Base-by-base conservation (phyloP, 2,888 invertebrate genomes). In the Brachycybe producta region DNA sequence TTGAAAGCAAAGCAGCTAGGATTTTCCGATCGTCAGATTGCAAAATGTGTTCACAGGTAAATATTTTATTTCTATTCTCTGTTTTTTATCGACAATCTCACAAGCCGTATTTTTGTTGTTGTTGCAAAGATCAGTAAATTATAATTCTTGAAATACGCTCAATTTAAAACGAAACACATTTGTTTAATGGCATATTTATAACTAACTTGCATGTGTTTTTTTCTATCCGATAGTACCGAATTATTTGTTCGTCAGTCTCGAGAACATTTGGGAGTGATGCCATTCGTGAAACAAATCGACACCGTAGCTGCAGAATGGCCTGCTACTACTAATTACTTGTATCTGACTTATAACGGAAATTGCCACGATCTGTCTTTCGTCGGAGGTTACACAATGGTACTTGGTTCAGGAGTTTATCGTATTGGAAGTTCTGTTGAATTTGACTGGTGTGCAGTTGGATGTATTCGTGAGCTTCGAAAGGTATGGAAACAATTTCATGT, bases 281-380 rank as follows among this genome's bases (percentile, higher is more conserved):
- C 94, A 0, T 84, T 75, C 64, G 88, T 97, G 0, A 97, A 97
- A 68, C 91, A 94, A 73, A 97, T 99, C 57, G 97, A 98, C 67
- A 98, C 97, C 0, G 95, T 98, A 3, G 95, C 98, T 34, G 98
- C 95, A 0, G 98, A 99, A 69, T 99, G 95, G 94, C 98, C 98
- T 0, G 97, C 97, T 0, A 77, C 80, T 28, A 99, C 98, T 1
- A 99, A 99, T 68, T 99, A 99, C 65, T 74, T 99, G n/a, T 99
- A 97, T 64, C 66, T 95, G 26, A 98, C 98, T 0, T 99, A 98
- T 67, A 95, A 92, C 65, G 97, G 85, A 0, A 70, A 65, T 1
- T 73, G 76, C 27, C 84, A 90, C 65, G 94, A 95, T 63, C 65
- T 94, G 38, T 57, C 57, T 3, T 60, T 57, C 60, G 78, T 79